Evolutionary conservation across 1,140 invertebrate species (phyloP).

Genomic region (Drosophila bocki): DNA sequence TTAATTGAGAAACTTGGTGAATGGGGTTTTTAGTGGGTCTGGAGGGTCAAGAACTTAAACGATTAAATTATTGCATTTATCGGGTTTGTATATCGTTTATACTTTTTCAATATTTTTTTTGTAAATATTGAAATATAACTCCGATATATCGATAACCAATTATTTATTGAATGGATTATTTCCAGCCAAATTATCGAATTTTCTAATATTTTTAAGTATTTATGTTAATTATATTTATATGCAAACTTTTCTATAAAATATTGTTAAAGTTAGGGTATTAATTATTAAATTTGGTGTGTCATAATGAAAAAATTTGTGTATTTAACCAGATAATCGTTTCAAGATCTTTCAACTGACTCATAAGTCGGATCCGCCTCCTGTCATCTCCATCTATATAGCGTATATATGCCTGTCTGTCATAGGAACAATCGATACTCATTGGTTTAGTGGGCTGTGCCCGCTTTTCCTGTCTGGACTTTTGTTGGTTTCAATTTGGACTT

Average conservation of each 20-base stretch:
- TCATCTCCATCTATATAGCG: constrained; percentile 24
- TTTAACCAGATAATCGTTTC: background rate
- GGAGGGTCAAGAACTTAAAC: background rate
- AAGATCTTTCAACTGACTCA: constrained; percentile 2
- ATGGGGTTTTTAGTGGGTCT: background rate
- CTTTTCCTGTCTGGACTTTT: constrained; percentile 40
- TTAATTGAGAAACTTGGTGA: constrained; percentile 10
- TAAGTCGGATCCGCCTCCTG: constrained; percentile 37
- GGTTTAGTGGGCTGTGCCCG: constrained; percentile 15
- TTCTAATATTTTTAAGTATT: too few relatives aligned
- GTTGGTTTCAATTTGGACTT: constrained; percentile 17
- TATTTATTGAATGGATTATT: background rate
- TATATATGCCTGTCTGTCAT: constrained; percentile 25
- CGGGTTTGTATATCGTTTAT: background rate
- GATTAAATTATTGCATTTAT: background rate
- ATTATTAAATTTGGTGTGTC: background rate
- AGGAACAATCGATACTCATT: constrained; percentile 22
- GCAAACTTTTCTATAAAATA: background rate
- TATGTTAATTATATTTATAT: background rate
- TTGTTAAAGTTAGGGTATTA: background rate
- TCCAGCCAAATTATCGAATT: too few relatives aligned
- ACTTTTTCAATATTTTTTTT: background rate
- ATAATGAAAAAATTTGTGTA: constrained; percentile 4
- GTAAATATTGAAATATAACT: background rate
- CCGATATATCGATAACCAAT: too few relatives aligned